These are phyloP conservation scores for Clarias gariepinus DNA, from an alignment of 2,113 vertebrate species.

Conservation along the genomic window DNA sequence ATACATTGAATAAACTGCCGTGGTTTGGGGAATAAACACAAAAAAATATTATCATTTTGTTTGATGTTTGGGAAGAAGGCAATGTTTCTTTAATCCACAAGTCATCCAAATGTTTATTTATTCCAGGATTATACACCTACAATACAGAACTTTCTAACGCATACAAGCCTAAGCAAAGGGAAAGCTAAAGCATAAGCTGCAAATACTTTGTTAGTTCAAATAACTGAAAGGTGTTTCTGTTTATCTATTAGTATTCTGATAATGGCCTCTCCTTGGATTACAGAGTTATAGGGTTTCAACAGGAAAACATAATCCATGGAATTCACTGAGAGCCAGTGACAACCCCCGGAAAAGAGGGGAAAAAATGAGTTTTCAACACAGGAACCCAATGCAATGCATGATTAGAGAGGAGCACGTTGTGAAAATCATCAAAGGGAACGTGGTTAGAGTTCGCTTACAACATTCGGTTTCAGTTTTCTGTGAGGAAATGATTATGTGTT, in stretches of 20 bases:
- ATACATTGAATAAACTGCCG: slow-evolving; percentile 51
- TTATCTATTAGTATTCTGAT: slow-evolving; percentile 68
- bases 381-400: slow-evolving; percentile 57
- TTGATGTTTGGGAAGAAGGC: slow-evolving; percentile 68
- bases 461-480: slow-evolving; percentile 17
- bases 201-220: slow-evolving; percentile 63
- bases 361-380: slow-evolving; percentile 62
- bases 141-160: slow-evolving; percentile 69
- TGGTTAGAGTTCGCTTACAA: slow-evolving; percentile 42
- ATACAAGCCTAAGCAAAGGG: slow-evolving; percentile 69
- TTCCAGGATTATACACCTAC: slow-evolving; percentile 69
- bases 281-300: slow-evolving; percentile 60
- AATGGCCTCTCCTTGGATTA: slow-evolving; percentile 68
- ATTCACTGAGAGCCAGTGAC: slow-evolving; percentile 59
- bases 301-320: slow-evolving; percentile 65
- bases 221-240: slow-evolving; percentile 66
- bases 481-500: slow-evolving; percentile 9
- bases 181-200: slow-evolving; percentile 63
- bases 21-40: slow-evolving; percentile 32
- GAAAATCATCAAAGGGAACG: slow-evolving; percentile 60
- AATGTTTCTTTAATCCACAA: slow-evolving; percentile 72
- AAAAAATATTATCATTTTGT: slow-evolving; percentile 57
- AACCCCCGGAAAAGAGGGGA: slow-evolving; percentile 59
- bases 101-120: slow-evolving; percentile 70
- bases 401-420: slow-evolving; percentile 66